Evolutionary conservation across 2,113 vertebrate genomes (phyloP), one percentile per base, ranked within the genome.

Genomic region (Pedionomus torquatus): DNA sequence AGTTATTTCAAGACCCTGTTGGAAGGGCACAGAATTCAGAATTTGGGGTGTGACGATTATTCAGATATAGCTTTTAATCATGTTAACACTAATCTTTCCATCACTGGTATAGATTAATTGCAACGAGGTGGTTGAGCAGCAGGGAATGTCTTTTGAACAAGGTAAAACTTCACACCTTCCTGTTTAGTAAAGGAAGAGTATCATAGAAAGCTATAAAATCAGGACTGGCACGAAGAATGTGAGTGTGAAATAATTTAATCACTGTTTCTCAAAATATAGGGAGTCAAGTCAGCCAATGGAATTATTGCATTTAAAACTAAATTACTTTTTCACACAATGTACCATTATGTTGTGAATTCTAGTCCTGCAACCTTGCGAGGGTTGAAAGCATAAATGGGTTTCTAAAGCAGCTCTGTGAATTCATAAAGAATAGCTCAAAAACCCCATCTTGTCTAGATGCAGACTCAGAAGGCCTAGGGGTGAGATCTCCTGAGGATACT

Each of bases 261-360:
- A 33, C 26, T 72, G n/a, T 84, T 94, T 93, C 52, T 94, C 74
- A 87, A 91, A 93, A 94, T 79, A 64, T 10, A 58, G 51, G 65
- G 31, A 60, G 23, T 79, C 2, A 2, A 85, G 30, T 76, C 70
- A 88, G n/a, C 41, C 78, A 71, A 43, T 41, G 61, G 39, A 90
- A 65, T 83, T 55, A 85, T n/a, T 92, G 7, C 48, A 71, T 88
- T 91, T 95, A 52, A 90, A 93, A 91, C 44, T 55, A 66, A 96
- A 79, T 84, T 87, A 35, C 11, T 82, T 97, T 89, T 85, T 48
- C 61, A 68, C 57, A 75, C 39, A 79, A 10, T 20, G 57, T 85
- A 52, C 65, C 11, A 24, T 64, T 87, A 78, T 68, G 7, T 43
- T 85, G 9, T 82, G 61, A 87, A 84, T 79, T 87, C 58, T 88